Evolutionary conservation across 2,797 vertebrate genomes (phyloP).

Genomic region (Bryconaethiops microstoma): DNA sequence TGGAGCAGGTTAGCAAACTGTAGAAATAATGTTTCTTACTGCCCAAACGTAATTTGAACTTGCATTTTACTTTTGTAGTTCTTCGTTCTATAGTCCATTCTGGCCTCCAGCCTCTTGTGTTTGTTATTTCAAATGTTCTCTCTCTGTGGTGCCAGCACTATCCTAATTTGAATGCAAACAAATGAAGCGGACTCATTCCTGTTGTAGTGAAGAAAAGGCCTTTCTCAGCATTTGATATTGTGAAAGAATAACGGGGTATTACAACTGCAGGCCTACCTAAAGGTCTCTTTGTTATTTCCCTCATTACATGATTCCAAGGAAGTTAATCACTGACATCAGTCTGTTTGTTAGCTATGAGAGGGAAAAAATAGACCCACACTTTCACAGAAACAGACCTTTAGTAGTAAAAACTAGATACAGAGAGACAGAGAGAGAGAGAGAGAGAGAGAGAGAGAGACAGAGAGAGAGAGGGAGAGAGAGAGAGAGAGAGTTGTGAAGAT

Average conservation of each 20-base stretch:
- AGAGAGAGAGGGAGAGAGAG: constrained; percentile 27
- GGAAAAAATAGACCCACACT: neutral
- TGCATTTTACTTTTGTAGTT: neutral
- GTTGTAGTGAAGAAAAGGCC: constrained; percentile 41
- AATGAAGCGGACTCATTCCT: constrained; percentile 19
- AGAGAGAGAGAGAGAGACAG: constrained; percentile 60
- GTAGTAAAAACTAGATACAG: constrained; percentile 47
- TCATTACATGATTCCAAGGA: constrained; percentile 44
- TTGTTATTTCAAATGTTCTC: neutral
- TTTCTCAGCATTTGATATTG: constrained; percentile 40
- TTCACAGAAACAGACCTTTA: constrained; percentile 50
- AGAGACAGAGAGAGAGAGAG: constrained; percentile 29
- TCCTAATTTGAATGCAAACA: constrained; percentile 58
- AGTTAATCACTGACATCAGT: constrained; percentile 39
- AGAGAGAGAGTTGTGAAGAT: constrained; percentile 51
- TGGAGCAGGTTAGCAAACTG: neutral
- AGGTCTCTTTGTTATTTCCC: constrained; percentile 44
- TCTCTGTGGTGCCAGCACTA: neutral
- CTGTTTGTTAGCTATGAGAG: constrained; percentile 49
- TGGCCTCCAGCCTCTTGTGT: neutral
- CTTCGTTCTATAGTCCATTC: neutral
- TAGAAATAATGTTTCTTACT: neutral
- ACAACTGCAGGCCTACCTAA: neutral
- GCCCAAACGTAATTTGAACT: neutral
- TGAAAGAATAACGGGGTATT: neutral